Percentiles rank a stretch among this genome's conserved stretches.
phyloP scores from a whole-genome alignment of 1,140 invertebrate genomes.

The Paramacrobiotus metropolitanus region DNA sequence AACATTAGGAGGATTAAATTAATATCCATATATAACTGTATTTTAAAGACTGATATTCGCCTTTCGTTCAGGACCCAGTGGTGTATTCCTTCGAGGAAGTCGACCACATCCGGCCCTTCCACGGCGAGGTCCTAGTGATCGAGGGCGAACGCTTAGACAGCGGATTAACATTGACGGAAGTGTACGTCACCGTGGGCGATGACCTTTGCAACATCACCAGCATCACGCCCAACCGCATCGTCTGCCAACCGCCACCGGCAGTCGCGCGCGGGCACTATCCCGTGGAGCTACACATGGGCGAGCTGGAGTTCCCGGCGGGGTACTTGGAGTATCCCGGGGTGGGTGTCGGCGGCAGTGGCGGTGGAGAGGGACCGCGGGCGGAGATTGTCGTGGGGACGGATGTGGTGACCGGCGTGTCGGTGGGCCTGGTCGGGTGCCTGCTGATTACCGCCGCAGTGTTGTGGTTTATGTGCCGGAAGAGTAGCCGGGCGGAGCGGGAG shows the following conservation, averaged over 20 bases:
- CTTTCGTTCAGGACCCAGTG: no score
- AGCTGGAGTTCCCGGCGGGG: neutral
- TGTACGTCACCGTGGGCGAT: slow-evolving; percentile 71
- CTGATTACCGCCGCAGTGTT: slow-evolving; percentile 60
- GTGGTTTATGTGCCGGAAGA: slow-evolving; percentile 65
- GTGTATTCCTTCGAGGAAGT: slow-evolving; percentile 57
- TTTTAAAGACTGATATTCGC: no score
- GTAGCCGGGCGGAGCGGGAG: slow-evolving; percentile 76
- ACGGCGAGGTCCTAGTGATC: slow-evolving; percentile 81
- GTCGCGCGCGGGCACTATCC: neutral
- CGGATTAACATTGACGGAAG: slow-evolving; percentile 72
- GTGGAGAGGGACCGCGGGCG: no score
- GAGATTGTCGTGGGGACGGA: slow-evolving; percentile 29
- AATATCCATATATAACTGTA: no score
- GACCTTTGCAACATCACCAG: slow-evolving; percentile 74
- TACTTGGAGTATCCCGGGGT: neutral
- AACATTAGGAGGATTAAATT: no score
- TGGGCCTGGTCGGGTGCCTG: slow-evolving; percentile 53
- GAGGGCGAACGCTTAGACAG: slow-evolving; percentile 38
- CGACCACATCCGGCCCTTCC: slow-evolving; percentile 48
- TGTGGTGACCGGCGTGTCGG: slow-evolving; percentile 56
- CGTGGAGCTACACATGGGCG: neutral
- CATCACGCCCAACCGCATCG: slow-evolving; percentile 55
- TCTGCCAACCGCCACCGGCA: slow-evolving; percentile 59
- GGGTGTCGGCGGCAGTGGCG: no score